Evolutionary conservation across 2,113 vertebrate genomes (phyloP).

Genomic region (Steatornis caripensis): DNA sequence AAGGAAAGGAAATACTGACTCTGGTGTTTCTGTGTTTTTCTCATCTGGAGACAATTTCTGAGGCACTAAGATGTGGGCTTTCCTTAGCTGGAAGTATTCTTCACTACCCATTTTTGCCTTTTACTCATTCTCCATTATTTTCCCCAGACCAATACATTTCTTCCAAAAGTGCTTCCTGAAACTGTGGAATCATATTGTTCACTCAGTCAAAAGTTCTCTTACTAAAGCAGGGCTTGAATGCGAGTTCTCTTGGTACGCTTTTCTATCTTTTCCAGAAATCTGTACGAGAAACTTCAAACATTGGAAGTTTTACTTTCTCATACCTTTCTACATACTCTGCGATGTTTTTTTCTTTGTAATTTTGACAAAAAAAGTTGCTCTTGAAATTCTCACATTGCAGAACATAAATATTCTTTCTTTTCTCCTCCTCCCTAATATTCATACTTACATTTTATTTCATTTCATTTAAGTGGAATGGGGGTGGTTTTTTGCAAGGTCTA

Average conservation of each 20-base stretch:
- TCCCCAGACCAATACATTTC: not conserved
- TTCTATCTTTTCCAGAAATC: not conserved
- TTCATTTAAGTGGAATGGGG: not conserved
- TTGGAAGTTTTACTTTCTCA: not conserved
- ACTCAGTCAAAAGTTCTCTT: not conserved
- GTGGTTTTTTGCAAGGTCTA: accelerated
- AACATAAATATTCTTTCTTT: not conserved
- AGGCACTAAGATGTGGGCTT: not conserved
- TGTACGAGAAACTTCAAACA: not conserved
- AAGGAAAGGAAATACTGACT: not conserved
- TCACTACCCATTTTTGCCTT: not conserved
- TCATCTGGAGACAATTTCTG: not conserved
- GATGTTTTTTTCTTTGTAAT: not conserved
- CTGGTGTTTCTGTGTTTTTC: not conserved
- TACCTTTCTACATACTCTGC: not conserved
- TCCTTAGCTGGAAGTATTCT: not conserved
- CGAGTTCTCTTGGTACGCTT: not conserved
- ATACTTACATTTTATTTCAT: not conserved
- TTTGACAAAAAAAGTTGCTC: not conserved
- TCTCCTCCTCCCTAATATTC: not conserved
- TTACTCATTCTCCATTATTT: not conserved
- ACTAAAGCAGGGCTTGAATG: not conserved
- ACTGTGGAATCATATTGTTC: not conserved
- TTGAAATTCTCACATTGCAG: not conserved
- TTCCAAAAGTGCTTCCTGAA: not conserved